Base-by-base conservation (phyloP, 2,888 invertebrate genomes). In the Eristalis arbustorum region DNA sequence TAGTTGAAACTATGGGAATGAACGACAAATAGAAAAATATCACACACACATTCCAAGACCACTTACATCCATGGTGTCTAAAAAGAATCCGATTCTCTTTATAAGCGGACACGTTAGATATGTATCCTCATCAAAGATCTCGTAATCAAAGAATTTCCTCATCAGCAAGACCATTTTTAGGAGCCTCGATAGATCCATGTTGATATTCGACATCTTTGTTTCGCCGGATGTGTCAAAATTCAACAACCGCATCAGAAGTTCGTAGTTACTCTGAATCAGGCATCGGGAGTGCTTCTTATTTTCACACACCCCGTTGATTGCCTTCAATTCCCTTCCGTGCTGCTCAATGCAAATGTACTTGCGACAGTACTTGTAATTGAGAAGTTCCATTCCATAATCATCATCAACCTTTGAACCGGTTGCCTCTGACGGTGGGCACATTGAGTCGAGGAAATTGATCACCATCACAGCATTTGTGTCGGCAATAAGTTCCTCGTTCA, bases 41-140 rank as follows among this genome's bases (percentile, higher is more conserved):
- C 10, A 1, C 31, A 0, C 1, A 5, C 6, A 1, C 31, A 8
- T 56, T 8, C 3, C 13, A 3, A 1, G 1, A 49, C 59, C 23
- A 59, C 84, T 13, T 73, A 91, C 92, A 90, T 92, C 92, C 8
- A 91, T 88, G 76, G 91, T 91, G 59, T 91, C 91, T 0, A 92
- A 89, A 76, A 91, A 92, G 11, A 92, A 88, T 5, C 91, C 91
- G 42, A 92, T 90, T 57, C 92, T 90, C 57, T 92, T 92, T 1
- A 91, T 90, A 0, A 92, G 88, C 13, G 92, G 92, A 75, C 92
- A 92, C 2, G 89, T 89, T 5, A 18, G n/a, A 31, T 89, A 89
- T 23, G 88, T 90, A 0, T 76, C 73, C 1, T 73, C 87, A 72
- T 90, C 87, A 10, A 92, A 91, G 18, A 91, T 91, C 25, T 89